Conservation (phyloP, 1,140 invertebrate genomes). For the Ruditapes philippinarum region DNA sequence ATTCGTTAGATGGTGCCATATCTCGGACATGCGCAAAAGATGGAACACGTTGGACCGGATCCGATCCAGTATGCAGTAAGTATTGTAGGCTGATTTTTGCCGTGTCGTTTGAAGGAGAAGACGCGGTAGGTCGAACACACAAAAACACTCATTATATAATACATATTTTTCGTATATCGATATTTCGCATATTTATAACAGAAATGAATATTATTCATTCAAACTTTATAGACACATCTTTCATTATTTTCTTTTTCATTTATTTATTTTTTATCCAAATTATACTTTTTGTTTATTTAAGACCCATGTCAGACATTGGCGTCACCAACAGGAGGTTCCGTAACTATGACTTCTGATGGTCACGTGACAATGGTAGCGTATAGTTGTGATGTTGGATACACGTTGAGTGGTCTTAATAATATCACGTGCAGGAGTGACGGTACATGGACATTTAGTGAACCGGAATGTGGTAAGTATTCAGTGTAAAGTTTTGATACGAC, state of each 20-base stretch:
- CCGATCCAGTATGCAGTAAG: slow-evolving; percentile 50
- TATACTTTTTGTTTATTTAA: no score
- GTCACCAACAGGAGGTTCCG: not conserved
- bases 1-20: slow-evolving; percentile 30
- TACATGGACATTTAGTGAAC: slow-evolving; percentile 46
- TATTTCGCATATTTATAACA: no score
- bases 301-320: slow-evolving; percentile 18
- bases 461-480: slow-evolving; percentile 51
- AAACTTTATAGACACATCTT: no score
- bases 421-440: slow-evolving; percentile 55
- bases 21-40: slow-evolving; percentile 37
- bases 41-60: slow-evolving; percentile 47
- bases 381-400: slow-evolving; percentile 35
- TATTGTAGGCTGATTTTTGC: no score
- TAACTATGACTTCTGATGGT: slow-evolving; percentile 24
- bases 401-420: not conserved
- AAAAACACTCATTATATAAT: no score
- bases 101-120: no score
- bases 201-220: no score
- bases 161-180: no score
- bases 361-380: not conserved
- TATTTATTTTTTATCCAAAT: no score
- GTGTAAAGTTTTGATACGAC: no score
- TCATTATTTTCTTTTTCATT: no score
- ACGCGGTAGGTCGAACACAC: no score